Percentiles rank a stretch among this genome's conserved stretches.
These are phyloP conservation scores for Acrossocheilus wenchowensis DNA, from an alignment of 2,797 vertebrate genomes.

Conservation along the genomic window DNA sequence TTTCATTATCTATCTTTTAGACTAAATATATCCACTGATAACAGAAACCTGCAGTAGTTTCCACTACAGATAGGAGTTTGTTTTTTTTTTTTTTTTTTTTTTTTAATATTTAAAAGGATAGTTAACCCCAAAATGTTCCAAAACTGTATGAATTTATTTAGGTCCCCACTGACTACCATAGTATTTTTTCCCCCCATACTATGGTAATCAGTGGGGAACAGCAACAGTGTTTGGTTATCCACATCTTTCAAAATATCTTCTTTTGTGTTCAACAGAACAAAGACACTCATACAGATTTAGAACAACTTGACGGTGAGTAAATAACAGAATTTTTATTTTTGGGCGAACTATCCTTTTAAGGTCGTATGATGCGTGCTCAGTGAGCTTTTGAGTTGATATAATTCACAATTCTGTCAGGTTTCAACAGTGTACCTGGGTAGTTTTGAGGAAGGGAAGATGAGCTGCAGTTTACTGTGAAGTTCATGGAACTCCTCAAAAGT, in stretches of 20 bases:
- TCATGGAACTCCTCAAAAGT: slow-evolving; percentile 97
- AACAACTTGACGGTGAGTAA: not conserved
- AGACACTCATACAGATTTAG: not conserved
- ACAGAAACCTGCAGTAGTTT: slow-evolving; percentile 28
- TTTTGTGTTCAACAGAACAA: not conserved
- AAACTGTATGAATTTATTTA: too few species aligned
- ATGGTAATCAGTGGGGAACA: not conserved
- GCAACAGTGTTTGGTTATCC: not conserved
- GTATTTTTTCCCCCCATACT: not conserved
- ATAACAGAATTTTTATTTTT: not conserved
- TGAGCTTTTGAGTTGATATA: not conserved
- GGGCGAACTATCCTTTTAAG: not conserved
- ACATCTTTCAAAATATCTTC: not conserved
- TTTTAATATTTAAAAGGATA: not conserved
- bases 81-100: not conserved
- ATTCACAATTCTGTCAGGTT: not conserved
- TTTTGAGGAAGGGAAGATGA: slow-evolving; percentile 90
- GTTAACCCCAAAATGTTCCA: not conserved
- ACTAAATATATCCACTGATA: slow-evolving; percentile 40
- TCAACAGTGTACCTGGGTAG: slow-evolving; percentile 85
- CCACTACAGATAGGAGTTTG: slow-evolving; percentile 7
- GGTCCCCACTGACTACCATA: not conserved
- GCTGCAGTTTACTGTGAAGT: slow-evolving; percentile 91
- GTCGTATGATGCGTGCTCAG: not conserved
- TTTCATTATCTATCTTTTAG: slow-evolving; percentile 1